Evolutionary conservation across 2,113 vertebrate genomes (phyloP), one percentile per base, ranked within the genome.

Genomic region (Nothobranchius furzeri): DNA sequence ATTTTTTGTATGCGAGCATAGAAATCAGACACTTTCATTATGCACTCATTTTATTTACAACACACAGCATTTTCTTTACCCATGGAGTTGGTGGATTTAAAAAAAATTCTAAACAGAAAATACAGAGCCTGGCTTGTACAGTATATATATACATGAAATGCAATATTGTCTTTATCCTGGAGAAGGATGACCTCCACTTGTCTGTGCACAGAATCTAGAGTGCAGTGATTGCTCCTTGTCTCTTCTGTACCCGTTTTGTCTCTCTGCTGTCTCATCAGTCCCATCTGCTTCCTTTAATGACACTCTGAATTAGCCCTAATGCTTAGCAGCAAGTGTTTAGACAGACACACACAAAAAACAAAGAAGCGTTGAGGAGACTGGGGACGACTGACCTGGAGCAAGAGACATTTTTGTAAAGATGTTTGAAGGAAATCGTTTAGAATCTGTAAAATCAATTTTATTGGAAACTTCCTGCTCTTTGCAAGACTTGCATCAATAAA

Each of bases 1-100:
- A 11, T 12, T 45, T 49, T 53, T 1, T 52, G 45, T 17, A 58
- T 35, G 70, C 57, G 62, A 70, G 30, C 52, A 83, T 6, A 8
- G 81, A 20, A 82, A 43, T 7, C 73, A 56, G 70, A 77, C 54
- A 57, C 60, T 50, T 55, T 85, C 42, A 20, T 70, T 78, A 78
- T 87, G 82, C 76, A 87, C 76, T 75, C 65, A 51, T 79, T 88
- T 85, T 87, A 88, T 88, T 88, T 87, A 88, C 83, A 90, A 87
- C 78, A 87, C 76, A 87, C 61, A 86, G 60, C 66, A 79, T 68
- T 76, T 79, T 83, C 70, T 54, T 79, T 80, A 70, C 74, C 64
- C 70, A 73, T 65, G 50, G 42, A 79, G 59, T 73, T 14, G 58
- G 75, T 55, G 50, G 45, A 74, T 75, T 78, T 36, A 79, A 84